Evolutionary conservation across 1,140 invertebrate species (phyloP), one percentile per base, ranked within the genome.

Genomic region (Helicorthomorpha holstii): DNA sequence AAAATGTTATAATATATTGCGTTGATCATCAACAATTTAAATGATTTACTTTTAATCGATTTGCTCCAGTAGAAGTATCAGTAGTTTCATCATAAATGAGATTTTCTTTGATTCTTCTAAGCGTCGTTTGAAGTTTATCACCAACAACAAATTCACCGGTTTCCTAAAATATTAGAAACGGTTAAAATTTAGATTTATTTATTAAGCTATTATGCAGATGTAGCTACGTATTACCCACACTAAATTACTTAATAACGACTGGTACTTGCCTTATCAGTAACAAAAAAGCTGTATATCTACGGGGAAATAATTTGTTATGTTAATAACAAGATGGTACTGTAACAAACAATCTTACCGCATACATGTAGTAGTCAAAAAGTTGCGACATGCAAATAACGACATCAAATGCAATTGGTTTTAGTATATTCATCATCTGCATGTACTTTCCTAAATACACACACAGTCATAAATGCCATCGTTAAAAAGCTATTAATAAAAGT

Each of bases 321-420:
- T 4, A 14, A 10, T 16, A 48, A 48, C 48, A 48, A 16, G 12
- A 48, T 4, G 10, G n/a, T 24, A 46, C 10, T 14, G 38, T 7
- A 45, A n/a, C 24, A 25, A 48, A 44, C 1, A 23, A 49, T 54
- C 57, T 57, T 56, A 71, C 86, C 0, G 85, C 76, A 65, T 86
- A 92, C 44, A 93, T 79, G 67, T 96, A 98, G 63, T 90, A 91
- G 60, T 98, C 92, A 67, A 94, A 93, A 46, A 98, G 72, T 61
- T 98, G 87, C 58, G 85, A 83, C 76, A 97, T 89, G 54, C 83
- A 81, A 56, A 79, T 75, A 14, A 95, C 79, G 3, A 97, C 89
- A 67, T 93, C 86, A 60, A 85, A 80, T 0, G 92, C 83, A 52
- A 97, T 93, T 22, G 90, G 85, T 52, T 86, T 81, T 23, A 98